Base-by-base conservation (phyloP, 2,888 invertebrate genomes). In the Apamea anceps region DNA sequence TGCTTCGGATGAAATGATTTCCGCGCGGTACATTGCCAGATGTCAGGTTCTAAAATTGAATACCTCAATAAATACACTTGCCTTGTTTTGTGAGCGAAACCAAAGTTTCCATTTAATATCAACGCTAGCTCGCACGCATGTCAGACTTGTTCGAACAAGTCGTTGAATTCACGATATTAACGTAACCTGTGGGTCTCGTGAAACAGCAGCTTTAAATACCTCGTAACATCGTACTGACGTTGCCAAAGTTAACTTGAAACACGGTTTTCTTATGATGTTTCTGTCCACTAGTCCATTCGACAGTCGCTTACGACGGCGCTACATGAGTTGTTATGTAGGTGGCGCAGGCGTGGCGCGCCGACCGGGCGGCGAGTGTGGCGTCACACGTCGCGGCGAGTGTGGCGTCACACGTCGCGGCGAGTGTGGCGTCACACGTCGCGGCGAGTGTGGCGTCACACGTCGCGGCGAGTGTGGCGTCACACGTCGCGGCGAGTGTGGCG, bases 261-360 rank as follows among this genome's bases (percentile, higher is more conserved):
- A 75, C 72, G 48, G 72, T 73, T 79, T 79, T 88, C 86, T 88
- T 86, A 88, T 86, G 88, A 86, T 77, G 78, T 85, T 71, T 86
- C 82, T 86, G 86, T 88, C 83, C 86, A 88, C 62, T 86, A 85
- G 88, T 82, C 70, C 75, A 70, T 68, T 75, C 63, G 74, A 45
- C 79, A 72, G 63, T 67, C 21, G 51, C 57, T 65, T 32, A n/a
- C 10, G 66, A 4, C 60, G 80, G 60, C 76, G 81, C 51, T 4
- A n/a, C 32, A 48, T 48, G 42, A 7, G 62, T 51, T 15, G n/a
- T n/a, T 51, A 13, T 51, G 48, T 48, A 32, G 70, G n/a, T 10
- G 60, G 51, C 25, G 63, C 77, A 48, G 54, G 42, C 51, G 62
- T 32, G 28, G 37, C 15, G 77, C 32, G 12, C 5, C 21, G 57